Evolutionary conservation across 2,888 invertebrate species (phyloP).

Genomic region (Barypeithes pellucidus): DNA sequence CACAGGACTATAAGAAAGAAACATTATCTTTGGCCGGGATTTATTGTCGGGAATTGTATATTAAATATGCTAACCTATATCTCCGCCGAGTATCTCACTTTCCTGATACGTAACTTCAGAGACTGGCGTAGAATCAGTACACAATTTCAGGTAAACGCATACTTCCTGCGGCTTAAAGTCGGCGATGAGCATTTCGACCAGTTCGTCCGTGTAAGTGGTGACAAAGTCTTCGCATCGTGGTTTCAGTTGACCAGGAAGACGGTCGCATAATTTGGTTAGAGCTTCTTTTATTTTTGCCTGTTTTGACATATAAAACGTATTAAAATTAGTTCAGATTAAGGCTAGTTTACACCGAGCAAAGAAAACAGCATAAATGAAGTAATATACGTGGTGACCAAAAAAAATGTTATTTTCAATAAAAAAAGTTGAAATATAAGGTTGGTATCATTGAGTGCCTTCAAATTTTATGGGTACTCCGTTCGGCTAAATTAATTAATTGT

Average conservation of each 20-base stretch:
- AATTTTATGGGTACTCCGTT: too few species aligned
- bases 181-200: slow-evolving; percentile 85
- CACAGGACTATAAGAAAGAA: too few species aligned
- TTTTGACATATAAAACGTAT: slow-evolving; percentile 55
- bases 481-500: too few species aligned
- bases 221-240: slow-evolving; percentile 85
- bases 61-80: slow-evolving; percentile 59
- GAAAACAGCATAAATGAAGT: too few species aligned
- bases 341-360: too few species aligned
- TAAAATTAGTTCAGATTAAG: neutral
- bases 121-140: slow-evolving; percentile 72
- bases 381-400: too few species aligned
- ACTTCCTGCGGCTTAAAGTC: slow-evolving; percentile 85
- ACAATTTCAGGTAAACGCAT: slow-evolving; percentile 84
- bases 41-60: too few species aligned
- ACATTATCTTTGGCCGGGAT: too few species aligned
- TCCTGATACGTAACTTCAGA: neutral
- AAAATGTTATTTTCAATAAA: too few species aligned
- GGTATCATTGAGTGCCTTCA: too few species aligned
- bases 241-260: slow-evolving; percentile 77
- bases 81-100: slow-evolving; percentile 56
- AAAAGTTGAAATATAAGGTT: too few species aligned
- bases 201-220: slow-evolving; percentile 81
- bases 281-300: slow-evolving; percentile 81
- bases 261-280: slow-evolving; percentile 80